Conservation (phyloP, 2,888 invertebrate species). For the Meiosimyza decipiens region DNA sequence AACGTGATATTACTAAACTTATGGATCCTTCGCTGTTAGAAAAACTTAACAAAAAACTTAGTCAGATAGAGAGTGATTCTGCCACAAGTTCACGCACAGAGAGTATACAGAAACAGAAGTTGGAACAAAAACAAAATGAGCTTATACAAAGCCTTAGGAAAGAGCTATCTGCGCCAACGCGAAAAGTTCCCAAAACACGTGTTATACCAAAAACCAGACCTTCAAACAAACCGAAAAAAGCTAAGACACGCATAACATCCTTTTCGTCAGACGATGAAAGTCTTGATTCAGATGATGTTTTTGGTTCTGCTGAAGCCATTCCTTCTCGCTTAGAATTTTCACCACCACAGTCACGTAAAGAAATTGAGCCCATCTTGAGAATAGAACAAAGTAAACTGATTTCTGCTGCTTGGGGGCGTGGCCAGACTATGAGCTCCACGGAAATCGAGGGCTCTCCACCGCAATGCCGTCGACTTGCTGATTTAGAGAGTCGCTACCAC, state of each 20-base stretch:
- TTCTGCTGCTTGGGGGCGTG: constrained; percentile 75
- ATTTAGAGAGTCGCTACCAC: constrained; percentile 75
- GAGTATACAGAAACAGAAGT: constrained; percentile 71
- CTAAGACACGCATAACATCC: constrained; percentile 79
- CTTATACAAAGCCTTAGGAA: constrained; percentile 72
- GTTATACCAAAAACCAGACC: constrained; percentile 72
- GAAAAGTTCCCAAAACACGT: constrained; percentile 74
- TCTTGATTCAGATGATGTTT: constrained; percentile 81
- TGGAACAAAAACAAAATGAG: constrained; percentile 71
- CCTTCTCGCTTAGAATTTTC: constrained; percentile 79
- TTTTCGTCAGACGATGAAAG: constrained; percentile 83
- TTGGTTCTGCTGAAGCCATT: constrained; percentile 80
- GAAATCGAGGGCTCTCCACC: constrained; percentile 83
- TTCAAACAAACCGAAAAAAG: constrained; percentile 73
- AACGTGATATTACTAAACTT: constrained; percentile 76
- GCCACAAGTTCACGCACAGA: constrained; percentile 80
- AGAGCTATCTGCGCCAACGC: constrained; percentile 69
- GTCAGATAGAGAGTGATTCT: constrained; percentile 82
- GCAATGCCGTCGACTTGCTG: constrained; percentile 75
- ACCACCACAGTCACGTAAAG: constrained; percentile 80
- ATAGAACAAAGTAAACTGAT: constrained; percentile 78
- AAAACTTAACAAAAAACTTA: constrained; percentile 77
- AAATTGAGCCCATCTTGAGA: constrained; percentile 79
- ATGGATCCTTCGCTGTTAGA: constrained; percentile 77
- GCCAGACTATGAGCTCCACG: constrained; percentile 81